Percentiles rank a stretch among this genome's conserved stretches.
Conservation (phyloP, 2,888 invertebrate species). For the Bombylius major region DNA sequence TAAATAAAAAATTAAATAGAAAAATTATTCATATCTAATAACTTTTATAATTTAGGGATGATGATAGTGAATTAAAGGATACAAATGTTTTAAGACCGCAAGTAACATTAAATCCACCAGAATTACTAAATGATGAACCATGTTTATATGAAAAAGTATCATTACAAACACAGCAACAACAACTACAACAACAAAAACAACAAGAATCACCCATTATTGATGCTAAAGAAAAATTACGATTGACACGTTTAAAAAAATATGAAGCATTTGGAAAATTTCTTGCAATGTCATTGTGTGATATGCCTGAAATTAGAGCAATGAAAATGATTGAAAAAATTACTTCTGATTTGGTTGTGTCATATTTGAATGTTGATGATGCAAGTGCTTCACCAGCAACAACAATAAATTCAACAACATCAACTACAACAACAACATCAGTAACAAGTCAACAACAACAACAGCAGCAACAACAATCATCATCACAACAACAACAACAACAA, state of each 20-base stretch:
- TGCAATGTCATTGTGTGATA: slow-evolving; percentile 28
- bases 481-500: no score
- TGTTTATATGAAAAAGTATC: background rate
- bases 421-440: no score
- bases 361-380: slow-evolving; percentile 14
- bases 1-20: no score
- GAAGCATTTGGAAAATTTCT: slow-evolving; percentile 34
- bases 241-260: slow-evolving; percentile 19
- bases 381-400: background rate
- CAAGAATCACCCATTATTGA: background rate
- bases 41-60: background rate
- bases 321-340: slow-evolving; percentile 32
- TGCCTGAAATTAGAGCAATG: slow-evolving; percentile 27
- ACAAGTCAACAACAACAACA: no score
- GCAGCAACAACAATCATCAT: no score
- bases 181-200: no score
- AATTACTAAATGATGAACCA: background rate
- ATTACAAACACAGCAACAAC: no score
- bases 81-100: background rate
- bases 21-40: no score
- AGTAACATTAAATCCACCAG: background rate
- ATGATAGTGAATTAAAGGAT: background rate
- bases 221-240: background rate
- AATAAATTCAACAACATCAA: no score
- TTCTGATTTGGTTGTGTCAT: slow-evolving; percentile 27